Evolutionary conservation across 2,888 invertebrate genomes (phyloP), one percentile per base, ranked within the genome.

Genomic region (Drosophila hamatofila): DNA sequence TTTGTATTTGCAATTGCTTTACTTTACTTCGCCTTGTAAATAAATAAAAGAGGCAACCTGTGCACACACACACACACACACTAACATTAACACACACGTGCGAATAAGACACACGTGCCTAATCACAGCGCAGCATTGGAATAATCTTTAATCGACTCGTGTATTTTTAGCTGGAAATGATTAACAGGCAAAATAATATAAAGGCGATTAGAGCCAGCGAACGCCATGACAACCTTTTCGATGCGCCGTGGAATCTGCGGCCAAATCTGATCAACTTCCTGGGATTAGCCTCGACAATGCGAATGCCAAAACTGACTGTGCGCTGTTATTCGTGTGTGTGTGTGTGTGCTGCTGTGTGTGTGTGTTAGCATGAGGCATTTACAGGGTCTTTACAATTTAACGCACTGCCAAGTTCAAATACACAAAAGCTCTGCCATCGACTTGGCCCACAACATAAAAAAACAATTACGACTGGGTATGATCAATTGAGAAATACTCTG

Each of bases 361-460:
- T 63, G 51, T 63, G 65, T 41, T 18, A 48, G 59, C 41, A 66
- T 63, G 64, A 78, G 72, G 65, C 80, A 72, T 75, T 85, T 85
- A 64, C 60, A 60, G 70, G 84, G 84, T 74, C 84, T 87, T 84
- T 87, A 84, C 89, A 84, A 84, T 84, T 84, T 84, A 84, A 84
- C 84, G 84, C 84, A 84, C 84, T 89, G 84, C 76, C 89, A 84
- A 84, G 84, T 89, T 84, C 84, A 84, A 84, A 84, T 89, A 89
- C 84, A 87, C 89, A 88, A 74, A 89, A 83, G 75, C 84, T 62
- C 73, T 56, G 71, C 62, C 77, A 59, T 52, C 68, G 68, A 72
- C 80, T 72, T 79, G 75, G 70, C 71, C 77, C 56, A 70, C 69
- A 74, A 68, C 61, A 76, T 27, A 9, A 62, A 30, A 30, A 56